A percentile compares a stretch with the other conserved stretches of the same genome.
Conservation (phyloP, 2,888 invertebrate genomes). For the Philonicus albiceps region DNA sequence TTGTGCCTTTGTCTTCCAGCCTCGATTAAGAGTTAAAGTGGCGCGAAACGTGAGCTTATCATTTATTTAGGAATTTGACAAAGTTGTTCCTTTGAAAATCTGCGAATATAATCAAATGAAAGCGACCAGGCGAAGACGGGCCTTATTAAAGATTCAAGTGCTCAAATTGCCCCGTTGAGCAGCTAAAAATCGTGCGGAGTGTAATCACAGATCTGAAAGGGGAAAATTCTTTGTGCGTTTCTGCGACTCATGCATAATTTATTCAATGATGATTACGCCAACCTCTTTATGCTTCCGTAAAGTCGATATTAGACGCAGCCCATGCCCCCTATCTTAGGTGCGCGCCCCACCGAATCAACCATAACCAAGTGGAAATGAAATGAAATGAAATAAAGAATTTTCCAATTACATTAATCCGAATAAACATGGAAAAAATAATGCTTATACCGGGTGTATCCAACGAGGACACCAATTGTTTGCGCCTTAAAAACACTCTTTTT, state of each 20-base stretch:
- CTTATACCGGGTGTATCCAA: background rate
- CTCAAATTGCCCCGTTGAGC: slow-evolving; percentile 49
- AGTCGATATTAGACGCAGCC: background rate
- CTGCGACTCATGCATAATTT: slow-evolving; percentile 58
- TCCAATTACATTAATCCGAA: slow-evolving; percentile 39
- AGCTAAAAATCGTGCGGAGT: slow-evolving; percentile 46
- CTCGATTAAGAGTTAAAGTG: slow-evolving; percentile 47
- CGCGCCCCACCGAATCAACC: background rate
- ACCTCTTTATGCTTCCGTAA: slow-evolving; percentile 45
- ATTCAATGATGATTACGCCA: slow-evolving; percentile 62
- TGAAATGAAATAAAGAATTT: slow-evolving; percentile 29
- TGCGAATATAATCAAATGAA: slow-evolving; percentile 44
- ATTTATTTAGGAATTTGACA: slow-evolving; percentile 47
- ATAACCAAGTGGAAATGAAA: slow-evolving; percentile 25
- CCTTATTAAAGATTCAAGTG: slow-evolving; percentile 49
- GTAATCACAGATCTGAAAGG: slow-evolving; percentile 42
- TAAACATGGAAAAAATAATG: background rate
- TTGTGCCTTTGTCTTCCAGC: slow-evolving; percentile 33
- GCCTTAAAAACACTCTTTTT: background rate
- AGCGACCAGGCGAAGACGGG: slow-evolving; percentile 29
- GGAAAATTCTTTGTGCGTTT: slow-evolving; percentile 41
- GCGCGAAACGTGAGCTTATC: slow-evolving; percentile 47
- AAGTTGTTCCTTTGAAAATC: slow-evolving; percentile 47
- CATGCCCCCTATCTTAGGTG: background rate
- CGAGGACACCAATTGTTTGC: slow-evolving; percentile 12